Conservation (phyloP, 2,797 vertebrate species). For the Lagodon rhomboides region DNA sequence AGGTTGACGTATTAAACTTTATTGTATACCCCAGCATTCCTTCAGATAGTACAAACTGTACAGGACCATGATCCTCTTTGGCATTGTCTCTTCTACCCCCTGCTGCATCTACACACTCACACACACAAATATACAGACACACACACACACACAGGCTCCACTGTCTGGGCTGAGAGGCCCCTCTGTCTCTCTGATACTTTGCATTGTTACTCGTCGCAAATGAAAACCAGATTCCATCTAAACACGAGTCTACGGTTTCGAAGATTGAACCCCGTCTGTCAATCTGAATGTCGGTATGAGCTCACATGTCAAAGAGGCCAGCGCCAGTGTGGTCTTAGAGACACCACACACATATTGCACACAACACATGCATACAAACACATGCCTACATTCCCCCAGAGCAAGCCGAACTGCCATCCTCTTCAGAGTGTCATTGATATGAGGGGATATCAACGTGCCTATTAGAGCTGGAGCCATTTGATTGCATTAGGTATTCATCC, state of each 20-base stretch:
- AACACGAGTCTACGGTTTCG: conserved; percentile 73
- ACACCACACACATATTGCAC: conserved; percentile 25
- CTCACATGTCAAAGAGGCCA: conserved; percentile 73
- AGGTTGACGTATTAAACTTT: conserved; percentile 40
- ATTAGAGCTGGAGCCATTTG: conserved; percentile 67
- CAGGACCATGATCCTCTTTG: conserved; percentile 53
- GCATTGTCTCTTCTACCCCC: conserved; percentile 67
- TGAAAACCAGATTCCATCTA: conserved; percentile 81
- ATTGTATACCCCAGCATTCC: conserved; percentile 53
- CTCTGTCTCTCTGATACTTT: conserved; percentile 68
- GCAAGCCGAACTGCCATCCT: conserved; percentile 47
- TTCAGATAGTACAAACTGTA: conserved; percentile 39
- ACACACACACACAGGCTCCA: conserved; percentile 57
- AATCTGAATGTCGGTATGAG: conserved; percentile 62
- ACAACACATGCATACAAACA: conserved; percentile 36
- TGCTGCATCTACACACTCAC: conserved; percentile 37
- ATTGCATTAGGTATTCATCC: conserved; percentile 76
- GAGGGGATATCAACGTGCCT: conserved; percentile 53
- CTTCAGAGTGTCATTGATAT: conserved; percentile 63
- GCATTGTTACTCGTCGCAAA: conserved; percentile 76
- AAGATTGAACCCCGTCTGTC: conserved; percentile 74
- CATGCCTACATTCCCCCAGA: conserved; percentile 27
- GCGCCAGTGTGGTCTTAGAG: conserved; percentile 65
- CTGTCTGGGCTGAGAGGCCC: conserved; percentile 71
- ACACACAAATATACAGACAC: conserved; percentile 1